Evolutionary conservation across 2,888 invertebrate genomes (phyloP), one percentile per base, ranked within the genome.

Genomic region (Lepidonotus clava): DNA sequence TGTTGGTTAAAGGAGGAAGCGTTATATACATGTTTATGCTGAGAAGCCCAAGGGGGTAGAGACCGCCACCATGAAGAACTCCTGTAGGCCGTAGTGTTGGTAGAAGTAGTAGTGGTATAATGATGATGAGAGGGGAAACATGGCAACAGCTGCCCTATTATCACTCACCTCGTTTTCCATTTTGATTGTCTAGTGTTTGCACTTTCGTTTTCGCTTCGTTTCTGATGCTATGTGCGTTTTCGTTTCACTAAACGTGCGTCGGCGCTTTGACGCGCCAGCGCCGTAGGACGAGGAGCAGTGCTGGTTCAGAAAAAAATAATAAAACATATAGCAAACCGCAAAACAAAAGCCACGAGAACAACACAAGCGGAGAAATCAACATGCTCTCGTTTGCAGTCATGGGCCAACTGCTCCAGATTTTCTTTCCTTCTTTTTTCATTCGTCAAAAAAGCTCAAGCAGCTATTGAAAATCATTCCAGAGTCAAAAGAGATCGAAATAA

Each of bases 281-380:
- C 41, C 41, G 80, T 80, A 46, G 46, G 80, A 18, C 41, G 80
- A 80, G 32, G 80, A 80, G 46, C 80, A 28, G 80, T 80, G 80
- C 80, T 80, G 80, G 80, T 80, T 80, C 80, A 80, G 80, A 80
- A 80, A 80, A 51, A 80, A 80, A 80, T 80, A 80, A 80, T 80
- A 28, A 80, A 80, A 80, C 80, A 80, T 80, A 80, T 80, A 80
- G 80, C 80, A 80, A 80, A 80, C 80, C 80, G 80, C 41, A 80
- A 46, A 80, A 80, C 28, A 41, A 80, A 80, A 71, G 51, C 80
- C 80, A 80, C 80, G 80, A 80, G 41, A 80, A 80, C 32, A 80
- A 80, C 80, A 80, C 51, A 80, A 80, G 80, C 80, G 28, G 41
- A 80, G 21, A 40, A 80, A 28, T 51, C 80, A 80, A 80, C 80